Evolutionary conservation across 2,797 vertebrate species (phyloP), one percentile per base, ranked within the genome.

Genomic region (Steatocranus sp.): DNA sequence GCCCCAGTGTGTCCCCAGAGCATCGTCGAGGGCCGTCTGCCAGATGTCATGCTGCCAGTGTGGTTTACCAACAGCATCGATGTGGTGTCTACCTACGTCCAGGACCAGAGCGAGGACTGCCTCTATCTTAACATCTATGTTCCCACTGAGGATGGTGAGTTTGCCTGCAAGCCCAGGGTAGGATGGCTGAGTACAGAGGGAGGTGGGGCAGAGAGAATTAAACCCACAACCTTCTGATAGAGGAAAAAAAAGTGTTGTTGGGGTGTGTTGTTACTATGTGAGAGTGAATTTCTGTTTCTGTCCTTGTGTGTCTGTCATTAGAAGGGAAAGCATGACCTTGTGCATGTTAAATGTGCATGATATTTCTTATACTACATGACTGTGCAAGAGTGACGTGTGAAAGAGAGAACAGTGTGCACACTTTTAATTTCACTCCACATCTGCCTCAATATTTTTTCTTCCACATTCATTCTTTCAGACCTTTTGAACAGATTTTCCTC

Each of bases 61-160:
- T 99, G 98, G 98, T 99, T 99, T 96, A 99, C 98, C 92, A 99
- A 98, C 95, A 98, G 98, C 96, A 96, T 99, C 91, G 98, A 99
- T 91, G 95, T 99, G 92, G 97, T 99, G 92, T 98, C 98, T n/a
- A 96, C 97, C 7, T 99, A 98, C 4, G 97, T 99, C 53, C 98
- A 99, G 96, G 98, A 99, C 83, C 98, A 99, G 96, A 99, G 97
- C 46, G 98, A 99, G 96, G 98, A 99, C 93, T 99, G 98, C 94
- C 97, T 99, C 70, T 99, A 98, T 93, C 94, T 99, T 91, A 99
- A 99, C 95, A 99, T 99, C 94, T 99, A 99, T 70, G 98, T 99
- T 74, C 98, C 98, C 87, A 99, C 98, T 2, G 98, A 99, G 97
- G 98, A 99, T 97, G 98, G 98, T 99, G 97, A 99, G 98, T 99